Evolutionary conservation across 2,113 vertebrate species (phyloP).

Genomic region (Echinops telfairi): DNA sequence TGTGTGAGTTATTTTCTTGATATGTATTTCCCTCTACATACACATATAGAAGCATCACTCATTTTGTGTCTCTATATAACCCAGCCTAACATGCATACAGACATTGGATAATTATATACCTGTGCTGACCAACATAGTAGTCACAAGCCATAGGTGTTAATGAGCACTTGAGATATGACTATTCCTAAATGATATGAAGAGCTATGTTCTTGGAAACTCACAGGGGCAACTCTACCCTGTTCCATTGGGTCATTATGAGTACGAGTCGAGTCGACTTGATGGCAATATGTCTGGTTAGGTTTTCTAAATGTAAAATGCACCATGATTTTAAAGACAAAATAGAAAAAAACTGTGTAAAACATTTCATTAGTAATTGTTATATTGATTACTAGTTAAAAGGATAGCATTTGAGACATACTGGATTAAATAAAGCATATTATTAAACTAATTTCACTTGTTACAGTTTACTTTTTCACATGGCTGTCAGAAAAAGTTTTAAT

Average conservation of each 20-base stretch:
- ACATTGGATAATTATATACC: neutral
- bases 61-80: no score
- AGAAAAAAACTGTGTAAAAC: neutral
- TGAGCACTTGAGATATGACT: neutral
- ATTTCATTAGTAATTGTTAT: neutral
- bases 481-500: neutral
- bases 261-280: no score
- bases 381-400: constrained; percentile 25
- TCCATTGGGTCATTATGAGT: no score
- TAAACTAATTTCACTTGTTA: neutral
- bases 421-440: neutral
- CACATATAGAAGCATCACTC: no score
- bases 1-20: no score
- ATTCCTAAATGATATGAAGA: neutral
- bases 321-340: neutral
- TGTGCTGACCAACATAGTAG: neutral
- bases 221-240: no score
- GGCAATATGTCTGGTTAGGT: neutral
- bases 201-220: no score
- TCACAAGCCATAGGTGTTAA: neutral
- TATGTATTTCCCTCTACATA: no score
- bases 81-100: neutral
- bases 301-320: fast-evolving
- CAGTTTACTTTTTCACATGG: neutral
- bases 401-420: neutral